These are phyloP conservation scores for Paramuricea clavata DNA, from an alignment of 92 coral and sea anemone species.

Conservation along the genomic window DNA sequence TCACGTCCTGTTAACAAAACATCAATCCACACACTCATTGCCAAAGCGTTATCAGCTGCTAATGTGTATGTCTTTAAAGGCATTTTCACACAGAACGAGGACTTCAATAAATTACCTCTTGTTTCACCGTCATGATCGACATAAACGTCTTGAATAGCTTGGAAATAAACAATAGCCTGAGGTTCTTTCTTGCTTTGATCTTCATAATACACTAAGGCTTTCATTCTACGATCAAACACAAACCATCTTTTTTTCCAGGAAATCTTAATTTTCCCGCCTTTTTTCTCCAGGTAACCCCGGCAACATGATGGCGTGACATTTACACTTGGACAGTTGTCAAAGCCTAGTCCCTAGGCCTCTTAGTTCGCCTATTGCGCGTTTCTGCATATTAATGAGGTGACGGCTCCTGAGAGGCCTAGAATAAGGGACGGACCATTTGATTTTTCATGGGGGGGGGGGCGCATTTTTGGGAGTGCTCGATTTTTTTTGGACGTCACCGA, in stretches of 20 bases:
- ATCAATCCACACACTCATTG: slow-evolving; percentile 99
- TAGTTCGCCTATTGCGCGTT: too few species aligned
- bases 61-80: slow-evolving; percentile 90
- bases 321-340: slow-evolving; percentile 98
- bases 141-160: slow-evolving; percentile 97
- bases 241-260: slow-evolving; percentile 99
- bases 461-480: too few species aligned
- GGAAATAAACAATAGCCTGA: slow-evolving; percentile 94
- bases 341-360: too few species aligned
- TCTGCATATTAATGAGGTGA: too few species aligned
- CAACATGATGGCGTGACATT: slow-evolving; percentile 90
- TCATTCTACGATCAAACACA: slow-evolving; percentile 91
- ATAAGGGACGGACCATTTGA: too few species aligned
- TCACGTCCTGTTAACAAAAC: slow-evolving; percentile 97
- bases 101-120: slow-evolving; percentile 80
- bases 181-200: slow-evolving; percentile 96
- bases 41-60: slow-evolving; percentile 96
- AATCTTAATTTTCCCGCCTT: slow-evolving; percentile 91
- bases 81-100: slow-evolving; percentile 93
- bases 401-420: too few species aligned
- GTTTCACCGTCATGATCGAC: slow-evolving; percentile 83
- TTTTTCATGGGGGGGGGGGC: too few species aligned
- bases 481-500: too few species aligned
- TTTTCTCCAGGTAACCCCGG: slow-evolving; percentile 94
- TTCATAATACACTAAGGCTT: slow-evolving; percentile 91